A percentile compares a stretch with the other conserved stretches of the same genome.
phyloP scores from a whole-genome alignment of 2,888 invertebrate species.

The Graphium colonna region DNA sequence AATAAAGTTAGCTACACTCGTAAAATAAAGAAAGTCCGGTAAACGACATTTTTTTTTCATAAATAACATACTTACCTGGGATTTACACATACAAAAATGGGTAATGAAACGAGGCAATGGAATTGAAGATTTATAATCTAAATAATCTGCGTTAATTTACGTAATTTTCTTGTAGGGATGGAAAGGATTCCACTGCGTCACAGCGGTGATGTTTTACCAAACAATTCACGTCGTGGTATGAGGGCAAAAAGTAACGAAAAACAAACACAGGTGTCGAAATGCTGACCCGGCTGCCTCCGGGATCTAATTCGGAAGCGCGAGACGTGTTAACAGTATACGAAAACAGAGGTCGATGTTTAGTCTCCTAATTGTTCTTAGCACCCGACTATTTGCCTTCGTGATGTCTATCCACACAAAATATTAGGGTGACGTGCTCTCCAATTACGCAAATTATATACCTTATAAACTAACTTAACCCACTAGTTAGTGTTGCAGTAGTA shows the following conservation, averaged over 20 bases:
- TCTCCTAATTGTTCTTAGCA: conserved; percentile 20
- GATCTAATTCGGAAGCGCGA: conserved; percentile 49
- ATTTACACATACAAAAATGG: too few relatives aligned
- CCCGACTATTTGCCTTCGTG: conserved; percentile 14
- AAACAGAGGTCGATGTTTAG: conserved; percentile 16
- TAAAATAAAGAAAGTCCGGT: not conserved
- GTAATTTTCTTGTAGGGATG: not conserved
- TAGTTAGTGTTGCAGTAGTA: too few relatives aligned
- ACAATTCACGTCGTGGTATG: conserved; percentile 15
- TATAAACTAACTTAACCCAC: too few relatives aligned
- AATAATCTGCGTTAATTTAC: not conserved
- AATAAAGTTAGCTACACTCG: not conserved
- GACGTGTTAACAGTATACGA: conserved; percentile 48
- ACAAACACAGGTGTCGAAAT: conserved; percentile 55
- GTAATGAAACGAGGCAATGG: not conserved
- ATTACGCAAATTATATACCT: too few relatives aligned
- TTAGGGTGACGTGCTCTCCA: not conserved
- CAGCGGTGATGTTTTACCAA: conserved; percentile 32
- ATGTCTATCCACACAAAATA: conserved; percentile 6
- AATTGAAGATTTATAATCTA: not conserved
- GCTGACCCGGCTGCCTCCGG: conserved; percentile 25
- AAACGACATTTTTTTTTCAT: too few relatives aligned
- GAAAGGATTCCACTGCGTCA: conserved; percentile 5
- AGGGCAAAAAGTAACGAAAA: conserved; percentile 40
- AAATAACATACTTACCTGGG: too few relatives aligned